Conservation (phyloP, 2,888 invertebrate species). For the Scaptodrosophila latifasciaeformis region DNA sequence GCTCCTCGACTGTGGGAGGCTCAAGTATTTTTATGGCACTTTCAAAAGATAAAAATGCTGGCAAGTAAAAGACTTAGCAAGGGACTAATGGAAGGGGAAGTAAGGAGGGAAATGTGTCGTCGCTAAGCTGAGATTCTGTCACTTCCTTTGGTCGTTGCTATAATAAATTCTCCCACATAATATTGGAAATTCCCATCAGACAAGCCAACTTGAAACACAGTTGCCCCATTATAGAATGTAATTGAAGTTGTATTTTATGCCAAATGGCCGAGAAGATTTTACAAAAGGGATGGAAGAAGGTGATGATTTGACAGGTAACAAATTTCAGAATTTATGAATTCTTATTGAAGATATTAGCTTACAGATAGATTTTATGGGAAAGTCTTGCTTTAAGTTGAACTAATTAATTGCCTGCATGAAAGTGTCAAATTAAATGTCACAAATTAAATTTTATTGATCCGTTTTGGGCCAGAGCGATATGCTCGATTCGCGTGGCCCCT, state of each 20-base stretch:
- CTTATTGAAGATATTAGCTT: not conserved
- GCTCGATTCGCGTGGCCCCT: not conserved
- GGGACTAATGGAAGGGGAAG: not conserved
- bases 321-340: constrained; percentile 48
- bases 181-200: constrained; percentile 39
- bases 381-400: constrained; percentile 40
- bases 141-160: constrained; percentile 23
- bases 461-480: too few species aligned
- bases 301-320: not conserved
- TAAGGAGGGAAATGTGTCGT: constrained; percentile 9
- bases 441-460: constrained; percentile 25
- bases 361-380: not conserved
- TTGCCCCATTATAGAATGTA: constrained; percentile 41
- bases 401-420: constrained; percentile 52
- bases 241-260: constrained; percentile 53
- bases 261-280: constrained; percentile 32
- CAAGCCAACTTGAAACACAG: constrained; percentile 18
- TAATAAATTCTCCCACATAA: constrained; percentile 45
- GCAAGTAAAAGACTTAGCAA: not conserved
- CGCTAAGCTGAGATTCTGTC: constrained; percentile 22
- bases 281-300: not conserved
- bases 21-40: constrained; percentile 40
- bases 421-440: constrained; percentile 42
- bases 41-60: constrained; percentile 10
- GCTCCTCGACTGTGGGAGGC: constrained; percentile 35